Base-by-base conservation (phyloP, 2,797 vertebrate species). In the Anas capensis region DNA sequence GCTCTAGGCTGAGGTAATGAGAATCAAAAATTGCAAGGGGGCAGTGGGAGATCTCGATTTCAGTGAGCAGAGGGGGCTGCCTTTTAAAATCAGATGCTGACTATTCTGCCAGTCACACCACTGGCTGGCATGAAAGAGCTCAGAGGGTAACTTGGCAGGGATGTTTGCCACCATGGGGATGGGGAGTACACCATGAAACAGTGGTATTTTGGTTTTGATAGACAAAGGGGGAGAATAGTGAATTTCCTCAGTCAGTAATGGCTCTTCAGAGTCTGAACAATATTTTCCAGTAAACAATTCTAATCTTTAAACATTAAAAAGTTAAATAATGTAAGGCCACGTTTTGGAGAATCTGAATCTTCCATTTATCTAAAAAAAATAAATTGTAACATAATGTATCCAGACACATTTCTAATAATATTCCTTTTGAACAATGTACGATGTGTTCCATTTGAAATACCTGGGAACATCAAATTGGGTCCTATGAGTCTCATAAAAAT, bases 381-480 rank as follows among this genome's bases (percentile, higher is more conserved):
- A 42, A 10, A 24, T 4, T 26, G 10, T 15, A n/a, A 12, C 20
- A 21, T 6, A 23, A 13, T 20, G 26, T 79, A 70, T 82, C 31
- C 31, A 12, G 36, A 7, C 11, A 33, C 29, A 16, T 42, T 89
- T 93, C 89, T 82, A 88, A 89, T 48, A 92, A 70, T 57, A 36
- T 56, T 66, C 18, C 20, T 75, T 83, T 53, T 86, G 79, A 86
- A 38, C 40, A 26, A 58, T 31, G 88, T 11, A 89, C 60, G 0
- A 10, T 2, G 8, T 75, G 95, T 94, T 93, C 93, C 36, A 26
- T 11, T 58, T 80, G 65, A 92, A 92, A 86, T 93, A 96, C 87
- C 82, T 93, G 85, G 89, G 91, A 93, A 92, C 91, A 94, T 86
- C 91, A 88, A 92, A 95, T 83, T 88, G 92, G 34, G 66, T 69